These are phyloP conservation scores for Strigamia crassipes DNA, from an alignment of 2,888 invertebrate species.

Conservation along the genomic window DNA sequence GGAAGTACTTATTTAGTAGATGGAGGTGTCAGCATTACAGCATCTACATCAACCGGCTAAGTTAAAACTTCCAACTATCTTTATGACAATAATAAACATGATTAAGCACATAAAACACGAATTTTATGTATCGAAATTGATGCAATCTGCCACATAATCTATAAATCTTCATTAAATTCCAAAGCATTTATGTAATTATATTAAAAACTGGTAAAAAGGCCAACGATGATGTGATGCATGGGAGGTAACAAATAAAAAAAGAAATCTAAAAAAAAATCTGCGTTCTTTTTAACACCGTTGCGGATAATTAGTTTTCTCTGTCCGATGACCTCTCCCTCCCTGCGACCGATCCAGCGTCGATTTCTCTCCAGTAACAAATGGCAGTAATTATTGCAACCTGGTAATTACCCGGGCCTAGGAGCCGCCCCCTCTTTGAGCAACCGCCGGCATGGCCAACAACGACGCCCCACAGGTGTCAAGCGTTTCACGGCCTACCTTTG, in stretches of 20 bases:
- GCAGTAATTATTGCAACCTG: slow-evolving; percentile 43
- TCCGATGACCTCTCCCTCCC: slow-evolving; percentile 42
- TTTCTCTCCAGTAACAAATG: slow-evolving; percentile 43
- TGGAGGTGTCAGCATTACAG: not conserved
- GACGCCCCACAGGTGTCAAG: slow-evolving; percentile 43
- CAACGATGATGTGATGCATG: slow-evolving; percentile 38
- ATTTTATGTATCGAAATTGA: not conserved
- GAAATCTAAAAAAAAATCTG: not conserved
- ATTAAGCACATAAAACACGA: not conserved
- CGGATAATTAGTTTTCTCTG: slow-evolving; percentile 38
- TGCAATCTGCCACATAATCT: slow-evolving; percentile 15
- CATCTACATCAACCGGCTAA: not conserved
- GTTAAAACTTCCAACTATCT: not conserved
- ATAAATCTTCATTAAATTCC: slow-evolving; percentile 42
- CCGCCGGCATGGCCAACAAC: slow-evolving; percentile 41
- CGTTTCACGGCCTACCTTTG: slow-evolving; percentile 28
- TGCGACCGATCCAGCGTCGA: slow-evolving; percentile 31
- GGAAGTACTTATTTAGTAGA: not conserved
- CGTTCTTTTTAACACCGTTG: slow-evolving; percentile 36
- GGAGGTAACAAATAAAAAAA: not conserved
- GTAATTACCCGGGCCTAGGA: slow-evolving; percentile 44
- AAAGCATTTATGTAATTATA: slow-evolving; percentile 17
- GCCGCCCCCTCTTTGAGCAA: slow-evolving; percentile 44
- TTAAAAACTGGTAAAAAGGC: slow-evolving; percentile 38
- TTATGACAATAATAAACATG: not conserved